Evolutionary conservation across 2,113 vertebrate species (phyloP).

Genomic region (Elanus axillaris): DNA sequence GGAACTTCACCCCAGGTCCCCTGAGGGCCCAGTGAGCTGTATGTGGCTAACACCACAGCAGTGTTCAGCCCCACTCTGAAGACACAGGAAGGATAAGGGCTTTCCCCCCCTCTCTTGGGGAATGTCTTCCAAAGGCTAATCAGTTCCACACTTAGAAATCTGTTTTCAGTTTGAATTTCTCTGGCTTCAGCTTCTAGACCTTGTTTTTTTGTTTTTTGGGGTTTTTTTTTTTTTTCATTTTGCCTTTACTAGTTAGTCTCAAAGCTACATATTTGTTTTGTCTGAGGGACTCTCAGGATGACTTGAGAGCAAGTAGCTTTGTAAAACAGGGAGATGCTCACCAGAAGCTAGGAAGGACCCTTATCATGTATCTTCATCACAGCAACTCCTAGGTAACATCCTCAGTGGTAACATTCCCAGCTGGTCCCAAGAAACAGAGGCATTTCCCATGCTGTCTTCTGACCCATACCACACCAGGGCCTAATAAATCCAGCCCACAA

Average conservation of each 20-base stretch:
- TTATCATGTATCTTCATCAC: not conserved
- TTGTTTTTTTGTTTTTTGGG: not conserved
- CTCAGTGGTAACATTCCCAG: not conserved
- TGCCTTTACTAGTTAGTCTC: not conserved
- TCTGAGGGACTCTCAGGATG: not conserved
- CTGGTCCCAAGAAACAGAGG: not conserved
- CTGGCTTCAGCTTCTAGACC: slow-evolving; percentile 10
- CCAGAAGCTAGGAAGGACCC: not conserved
- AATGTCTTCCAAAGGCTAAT: slow-evolving; percentile 36
- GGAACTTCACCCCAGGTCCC: not conserved
- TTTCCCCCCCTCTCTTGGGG: not conserved
- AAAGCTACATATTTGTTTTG: not conserved
- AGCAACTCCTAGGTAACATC: not conserved
- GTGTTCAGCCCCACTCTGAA: not conserved
- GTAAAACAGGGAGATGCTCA: not conserved
- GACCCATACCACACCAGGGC: not conserved
- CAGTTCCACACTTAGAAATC: slow-evolving; percentile 41
- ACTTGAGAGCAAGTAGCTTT: not conserved
- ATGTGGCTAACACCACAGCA: not conserved
- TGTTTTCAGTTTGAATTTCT: slow-evolving; percentile 42
- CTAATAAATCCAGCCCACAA: not conserved
- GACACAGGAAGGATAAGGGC: not conserved
- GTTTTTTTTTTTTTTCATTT: not conserved
- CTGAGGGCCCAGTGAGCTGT: not conserved
- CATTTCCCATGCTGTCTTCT: not conserved